phyloP scores from a whole-genome alignment of 2,113 vertebrate genomes.

The Hipposideros armiger region DNA sequence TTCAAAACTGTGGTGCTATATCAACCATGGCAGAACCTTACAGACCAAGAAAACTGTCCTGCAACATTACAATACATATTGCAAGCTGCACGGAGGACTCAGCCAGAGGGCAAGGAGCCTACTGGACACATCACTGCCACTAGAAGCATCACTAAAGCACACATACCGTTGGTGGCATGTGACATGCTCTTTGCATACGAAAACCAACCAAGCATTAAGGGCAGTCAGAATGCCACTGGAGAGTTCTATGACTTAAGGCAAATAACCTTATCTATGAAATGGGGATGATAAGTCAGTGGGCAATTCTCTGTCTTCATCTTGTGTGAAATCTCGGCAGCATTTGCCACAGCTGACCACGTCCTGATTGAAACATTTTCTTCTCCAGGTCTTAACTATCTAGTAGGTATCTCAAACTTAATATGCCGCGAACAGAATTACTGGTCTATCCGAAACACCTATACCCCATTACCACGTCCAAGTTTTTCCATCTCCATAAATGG shows the following conservation, averaged over 20 bases:
- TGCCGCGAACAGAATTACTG: neutral
- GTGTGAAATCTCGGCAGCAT: neutral
- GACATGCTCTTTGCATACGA: neutral
- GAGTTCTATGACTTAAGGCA: neutral
- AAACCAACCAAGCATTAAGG: neutral
- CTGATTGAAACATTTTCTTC: neutral
- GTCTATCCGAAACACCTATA: neutral
- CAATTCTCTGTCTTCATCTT: neutral
- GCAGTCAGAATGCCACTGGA: neutral
- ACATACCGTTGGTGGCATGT: fast-evolving
- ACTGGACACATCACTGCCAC: neutral
- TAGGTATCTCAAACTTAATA: neutral
- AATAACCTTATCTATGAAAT: neutral
- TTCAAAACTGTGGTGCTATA: neutral
- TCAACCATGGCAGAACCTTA: neutral
- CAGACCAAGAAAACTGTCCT: neutral
- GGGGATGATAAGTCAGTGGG: neutral
- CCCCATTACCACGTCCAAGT: neutral
- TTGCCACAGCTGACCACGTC: neutral
- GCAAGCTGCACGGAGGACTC: neutral
- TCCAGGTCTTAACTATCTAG: neutral
- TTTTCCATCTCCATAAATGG: neutral
- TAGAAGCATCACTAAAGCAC: neutral
- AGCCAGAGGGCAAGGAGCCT: neutral
- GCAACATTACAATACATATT: neutral